Evolutionary conservation across 2,888 invertebrate species (phyloP).

Genomic region (Odontomyia ornata): DNA sequence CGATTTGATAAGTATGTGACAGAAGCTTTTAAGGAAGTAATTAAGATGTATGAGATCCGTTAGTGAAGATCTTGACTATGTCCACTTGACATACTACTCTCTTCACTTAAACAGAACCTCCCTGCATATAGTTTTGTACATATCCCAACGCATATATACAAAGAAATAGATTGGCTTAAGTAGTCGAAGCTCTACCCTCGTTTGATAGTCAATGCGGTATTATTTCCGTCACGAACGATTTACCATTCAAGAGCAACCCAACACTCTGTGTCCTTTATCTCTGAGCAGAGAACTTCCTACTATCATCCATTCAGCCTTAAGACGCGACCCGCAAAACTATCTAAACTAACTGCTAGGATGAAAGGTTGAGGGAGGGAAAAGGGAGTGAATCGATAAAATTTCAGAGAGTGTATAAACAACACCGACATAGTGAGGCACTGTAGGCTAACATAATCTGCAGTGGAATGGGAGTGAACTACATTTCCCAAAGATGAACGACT

Average conservation of each 20-base stretch:
- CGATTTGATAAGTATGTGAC: slow-evolving; percentile 19
- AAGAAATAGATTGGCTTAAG: no score
- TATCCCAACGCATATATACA: no score
- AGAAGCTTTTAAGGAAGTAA: slow-evolving; percentile 41
- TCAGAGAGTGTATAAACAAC: slow-evolving; percentile 6
- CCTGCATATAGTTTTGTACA: no score
- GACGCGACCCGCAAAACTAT: neutral
- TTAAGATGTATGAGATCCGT: slow-evolving; percentile 38
- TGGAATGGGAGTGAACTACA: neutral
- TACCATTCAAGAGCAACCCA: neutral
- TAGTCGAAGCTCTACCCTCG: neutral
- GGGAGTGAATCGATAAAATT: slow-evolving; percentile 19
- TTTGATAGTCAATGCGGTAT: slow-evolving; percentile 17
- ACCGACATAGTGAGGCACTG: neutral
- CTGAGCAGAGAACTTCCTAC: neutral
- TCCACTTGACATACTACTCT: slow-evolving; percentile 34
- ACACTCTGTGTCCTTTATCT: neutral
- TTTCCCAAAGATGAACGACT: slow-evolving; percentile 14
- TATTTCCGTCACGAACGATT: slow-evolving; percentile 9
- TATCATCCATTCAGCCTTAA: neutral
- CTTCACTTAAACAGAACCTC: neutral
- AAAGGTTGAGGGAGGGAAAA: neutral
- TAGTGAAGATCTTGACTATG: neutral
- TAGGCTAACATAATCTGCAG: neutral
- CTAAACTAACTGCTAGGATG: neutral